These are phyloP conservation scores for Brachionus asplanchnoidis DNA, from an alignment of 1,140 invertebrate genomes.

Conservation along the genomic window DNA sequence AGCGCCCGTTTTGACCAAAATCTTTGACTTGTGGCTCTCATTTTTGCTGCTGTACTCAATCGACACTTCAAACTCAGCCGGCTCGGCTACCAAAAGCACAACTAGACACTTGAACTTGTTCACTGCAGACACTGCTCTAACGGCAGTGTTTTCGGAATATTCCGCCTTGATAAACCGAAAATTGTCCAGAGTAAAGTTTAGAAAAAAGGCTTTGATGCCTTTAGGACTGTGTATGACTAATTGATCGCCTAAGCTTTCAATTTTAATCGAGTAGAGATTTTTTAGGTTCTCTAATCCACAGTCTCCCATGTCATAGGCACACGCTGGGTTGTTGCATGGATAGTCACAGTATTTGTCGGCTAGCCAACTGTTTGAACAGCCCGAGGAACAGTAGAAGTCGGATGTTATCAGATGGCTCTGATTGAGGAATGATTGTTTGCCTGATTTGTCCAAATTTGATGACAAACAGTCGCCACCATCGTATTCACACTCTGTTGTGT, in stretches of 20 bases:
- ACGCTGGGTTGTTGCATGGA: conserved; percentile 58
- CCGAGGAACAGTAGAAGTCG: conserved; percentile 52
- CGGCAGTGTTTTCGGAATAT: conserved; percentile 49
- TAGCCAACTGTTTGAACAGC: conserved; percentile 60
- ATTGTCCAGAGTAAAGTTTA: conserved; percentile 50
- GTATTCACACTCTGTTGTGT: conserved; percentile 69
- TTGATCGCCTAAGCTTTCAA: conserved; percentile 44
- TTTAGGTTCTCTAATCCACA: conserved; percentile 56
- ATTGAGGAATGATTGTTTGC: background rate
- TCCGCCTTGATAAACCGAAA: conserved; percentile 47
- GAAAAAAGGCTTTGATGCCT: conserved; percentile 52
- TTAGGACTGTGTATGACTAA: conserved; percentile 45
- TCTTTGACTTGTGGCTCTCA: conserved; percentile 27
- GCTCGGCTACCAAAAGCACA: conserved; percentile 49
- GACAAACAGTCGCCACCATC: conserved; percentile 66
- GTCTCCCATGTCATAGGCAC: conserved; percentile 61
- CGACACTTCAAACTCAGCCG: background rate
- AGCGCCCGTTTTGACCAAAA: conserved; percentile 41
- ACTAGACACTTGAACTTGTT: conserved; percentile 56
- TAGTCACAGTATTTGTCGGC: conserved; percentile 61
- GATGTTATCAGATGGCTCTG: background rate
- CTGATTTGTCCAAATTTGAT: background rate
- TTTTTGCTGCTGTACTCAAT: conserved; percentile 43
- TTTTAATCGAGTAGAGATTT: conserved; percentile 46
- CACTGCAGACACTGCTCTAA: conserved; percentile 52